A percentile compares a stretch with the other conserved stretches of the same genome.
Evolutionary conservation across 1,140 invertebrate genomes (phyloP).

Genomic region (Potamilus streckersoni): DNA sequence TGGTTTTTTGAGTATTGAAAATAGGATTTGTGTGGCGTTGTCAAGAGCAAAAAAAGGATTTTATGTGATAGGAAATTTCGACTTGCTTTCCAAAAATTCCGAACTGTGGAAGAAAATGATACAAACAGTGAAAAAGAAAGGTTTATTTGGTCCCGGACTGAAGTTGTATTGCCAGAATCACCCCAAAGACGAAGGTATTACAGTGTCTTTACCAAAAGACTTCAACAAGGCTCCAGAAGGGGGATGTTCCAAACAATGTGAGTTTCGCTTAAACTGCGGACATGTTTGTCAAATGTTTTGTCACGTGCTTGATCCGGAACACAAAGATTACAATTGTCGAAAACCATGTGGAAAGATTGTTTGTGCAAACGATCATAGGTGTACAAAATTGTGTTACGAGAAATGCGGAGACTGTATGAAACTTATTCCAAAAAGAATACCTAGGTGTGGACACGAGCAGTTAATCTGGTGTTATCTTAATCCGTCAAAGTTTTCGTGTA

Average conservation of each 20-base stretch:
- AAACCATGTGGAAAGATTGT: conserved; percentile 45
- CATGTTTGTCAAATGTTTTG: conserved; percentile 53
- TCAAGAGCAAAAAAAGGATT: conserved; percentile 83
- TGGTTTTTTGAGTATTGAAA: conserved; percentile 82
- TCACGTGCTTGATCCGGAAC: conserved; percentile 44
- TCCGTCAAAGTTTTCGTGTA: conserved; percentile 21
- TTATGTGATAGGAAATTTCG: conserved; percentile 78
- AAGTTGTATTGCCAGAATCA: conserved; percentile 68
- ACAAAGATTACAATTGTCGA: conserved; percentile 34
- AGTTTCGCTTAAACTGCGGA: conserved; percentile 54
- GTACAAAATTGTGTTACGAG: conserved; percentile 43
- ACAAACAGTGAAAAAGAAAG: conserved; percentile 26
- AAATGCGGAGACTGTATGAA: conserved; percentile 41
- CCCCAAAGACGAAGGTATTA: conserved; percentile 42
- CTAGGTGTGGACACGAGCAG: conserved; percentile 28
- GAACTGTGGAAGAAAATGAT: conserved; percentile 67
- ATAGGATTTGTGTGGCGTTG: conserved; percentile 86
- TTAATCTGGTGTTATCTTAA: conserved; percentile 33
- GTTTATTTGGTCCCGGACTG: conserved; percentile 48
- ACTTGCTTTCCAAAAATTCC: conserved; percentile 68
- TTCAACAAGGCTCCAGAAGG: conserved; percentile 61
- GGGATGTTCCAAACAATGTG: conserved; percentile 59
- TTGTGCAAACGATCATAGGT: conserved; percentile 40
- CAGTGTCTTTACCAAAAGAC: conserved; percentile 44
- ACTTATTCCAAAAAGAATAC: conserved; percentile 20